These are phyloP conservation scores for Cyphomyrus discorhynchus DNA, from an alignment of 2,113 vertebrate genomes.

Conservation along the genomic window DNA sequence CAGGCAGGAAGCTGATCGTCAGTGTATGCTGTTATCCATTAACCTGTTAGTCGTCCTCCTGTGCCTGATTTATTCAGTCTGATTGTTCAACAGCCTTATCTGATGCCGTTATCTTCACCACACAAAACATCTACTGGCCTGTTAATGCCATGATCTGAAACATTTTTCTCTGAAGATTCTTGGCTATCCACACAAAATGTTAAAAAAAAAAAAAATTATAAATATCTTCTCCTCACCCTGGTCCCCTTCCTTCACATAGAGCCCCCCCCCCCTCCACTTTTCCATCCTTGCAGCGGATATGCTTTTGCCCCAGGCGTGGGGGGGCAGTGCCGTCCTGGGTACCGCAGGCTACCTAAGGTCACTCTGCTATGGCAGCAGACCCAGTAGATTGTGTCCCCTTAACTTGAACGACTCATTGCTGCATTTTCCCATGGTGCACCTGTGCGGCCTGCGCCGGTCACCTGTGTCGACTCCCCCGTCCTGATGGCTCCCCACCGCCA, in stretches of 20 bases:
- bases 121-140: background rate
- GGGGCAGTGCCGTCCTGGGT: background rate
- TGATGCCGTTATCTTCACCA: background rate
- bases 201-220: background rate
- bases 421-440: background rate
- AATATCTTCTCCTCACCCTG: background rate
- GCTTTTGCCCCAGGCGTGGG: background rate
- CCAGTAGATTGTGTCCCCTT: background rate
- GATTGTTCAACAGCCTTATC: background rate
- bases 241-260: background rate
- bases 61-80: background rate
- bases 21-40: background rate
- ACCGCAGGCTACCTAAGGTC: background rate
- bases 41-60: background rate
- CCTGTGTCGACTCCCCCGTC: background rate
- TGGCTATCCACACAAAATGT: background rate
- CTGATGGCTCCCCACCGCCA: background rate
- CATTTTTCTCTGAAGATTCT: constrained; percentile 1
- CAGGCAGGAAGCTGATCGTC: background rate
- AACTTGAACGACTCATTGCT: background rate
- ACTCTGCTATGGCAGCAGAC: background rate
- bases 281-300: background rate
- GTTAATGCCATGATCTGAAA: background rate
- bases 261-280: background rate
- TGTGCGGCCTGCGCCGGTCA: background rate